Evolutionary conservation across 2,113 vertebrate species (phyloP), one percentile per base, ranked within the genome.

Genomic region (Chloebia gouldiae): DNA sequence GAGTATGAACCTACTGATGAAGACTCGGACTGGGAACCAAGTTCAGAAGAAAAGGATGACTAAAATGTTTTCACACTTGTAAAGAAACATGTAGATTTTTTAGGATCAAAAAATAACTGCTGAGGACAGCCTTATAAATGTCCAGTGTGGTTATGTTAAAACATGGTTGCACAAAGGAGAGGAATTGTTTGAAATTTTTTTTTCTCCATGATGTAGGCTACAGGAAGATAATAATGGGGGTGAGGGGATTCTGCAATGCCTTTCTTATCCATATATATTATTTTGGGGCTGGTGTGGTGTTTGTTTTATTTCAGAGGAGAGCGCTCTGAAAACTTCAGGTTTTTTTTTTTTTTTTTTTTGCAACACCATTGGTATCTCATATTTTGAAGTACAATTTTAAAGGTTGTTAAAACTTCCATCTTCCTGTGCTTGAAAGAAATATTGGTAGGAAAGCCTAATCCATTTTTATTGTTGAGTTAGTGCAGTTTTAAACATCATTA

Each of bases 21-120:
- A 88, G 98, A 98, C 84, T 98, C 98, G 2, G 98, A 98, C 77
- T 98, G 98, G 98, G 97, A 98, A 28, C 98, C 98, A 27, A 97
- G 93, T 90, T 95, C 96, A 80, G 97, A 98, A 61, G 97, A 98
- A 14, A 95, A 97, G 25, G 97, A 97, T 56, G 87, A 82, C 0
- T 97, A 98, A 91, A 98, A 98, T 40, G 37, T 95, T 64, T 96
- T 97, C 76, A 95, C 83, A 1, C 96, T 98, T 78, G 37, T 97
- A 68, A 98, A 86, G 97, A 98, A 97, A 95, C 98, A 77, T 63
- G 12, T 63, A 88, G 59, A 44, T 98, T 97, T 95, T 91, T 98
- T 89, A 98, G 95, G 93, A 92, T 85, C 75, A 98, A 96, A 81
- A 98, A 98, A 65, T 98, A 96, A 84, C 70, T 76, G 30, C 30